phyloP scores from a whole-genome alignment of 1,140 invertebrate genomes.

The Araneus ventricosus region DNA sequence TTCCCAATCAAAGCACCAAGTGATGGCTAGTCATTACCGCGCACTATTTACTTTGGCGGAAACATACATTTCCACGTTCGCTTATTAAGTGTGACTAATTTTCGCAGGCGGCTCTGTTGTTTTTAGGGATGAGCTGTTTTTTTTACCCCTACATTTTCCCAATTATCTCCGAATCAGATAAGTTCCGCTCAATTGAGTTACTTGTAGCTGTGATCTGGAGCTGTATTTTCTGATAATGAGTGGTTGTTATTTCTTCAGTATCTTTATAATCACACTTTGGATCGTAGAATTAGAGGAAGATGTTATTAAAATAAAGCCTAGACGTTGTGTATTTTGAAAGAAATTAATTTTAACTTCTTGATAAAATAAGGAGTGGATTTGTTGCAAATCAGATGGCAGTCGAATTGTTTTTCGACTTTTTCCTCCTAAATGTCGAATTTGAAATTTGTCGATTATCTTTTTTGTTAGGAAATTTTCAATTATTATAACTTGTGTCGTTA shows the following conservation, averaged over 20 bases:
- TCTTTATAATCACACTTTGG: not conserved
- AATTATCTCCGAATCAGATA: not conserved
- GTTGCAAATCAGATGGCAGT: too few relatives aligned
- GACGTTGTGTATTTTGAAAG: too few relatives aligned
- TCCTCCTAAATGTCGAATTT: too few relatives aligned
- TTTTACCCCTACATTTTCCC: not conserved
- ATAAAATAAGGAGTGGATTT: too few relatives aligned
- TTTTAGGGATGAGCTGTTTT: not conserved
- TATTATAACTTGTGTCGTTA: too few relatives aligned
- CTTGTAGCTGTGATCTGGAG: not conserved
- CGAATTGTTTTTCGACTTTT: too few relatives aligned
- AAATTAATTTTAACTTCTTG: too few relatives aligned
- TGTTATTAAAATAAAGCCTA: too few relatives aligned
- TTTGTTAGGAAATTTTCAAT: too few relatives aligned
- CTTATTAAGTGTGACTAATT: constrained; percentile 10
- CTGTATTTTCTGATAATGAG: too few relatives aligned
- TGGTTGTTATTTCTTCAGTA: not conserved
- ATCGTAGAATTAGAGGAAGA: too few relatives aligned
- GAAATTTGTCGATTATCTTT: too few relatives aligned
- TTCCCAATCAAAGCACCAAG: not conserved
- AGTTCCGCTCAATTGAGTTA: not conserved
- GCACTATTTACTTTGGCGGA: constrained; percentile 39
- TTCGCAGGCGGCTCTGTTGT: not conserved
- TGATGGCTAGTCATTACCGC: not conserved
- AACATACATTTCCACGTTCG: not conserved